Conservation (phyloP, 2,797 vertebrate genomes). For the Hypotaenidia okinawae region DNA sequence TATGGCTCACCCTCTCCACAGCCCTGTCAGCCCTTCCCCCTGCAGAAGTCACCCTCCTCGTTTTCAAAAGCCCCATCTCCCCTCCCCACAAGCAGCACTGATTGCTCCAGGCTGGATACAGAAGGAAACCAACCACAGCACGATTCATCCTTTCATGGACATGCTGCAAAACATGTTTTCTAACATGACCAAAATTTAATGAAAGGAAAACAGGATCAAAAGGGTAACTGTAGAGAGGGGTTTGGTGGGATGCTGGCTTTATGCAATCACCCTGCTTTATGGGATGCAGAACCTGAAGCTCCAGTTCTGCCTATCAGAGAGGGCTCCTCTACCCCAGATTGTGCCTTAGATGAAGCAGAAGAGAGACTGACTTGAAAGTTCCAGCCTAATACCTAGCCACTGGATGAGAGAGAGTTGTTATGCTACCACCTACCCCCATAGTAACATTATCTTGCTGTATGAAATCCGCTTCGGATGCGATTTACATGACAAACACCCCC, state of each 20-base stretch:
- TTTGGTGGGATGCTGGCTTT: neutral
- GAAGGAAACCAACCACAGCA: neutral
- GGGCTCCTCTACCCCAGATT: neutral
- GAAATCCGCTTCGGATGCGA: neutral
- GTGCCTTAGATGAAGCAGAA: neutral
- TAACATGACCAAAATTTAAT: neutral
- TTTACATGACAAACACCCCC: neutral
- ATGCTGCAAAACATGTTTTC: neutral
- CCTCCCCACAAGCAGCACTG: neutral
- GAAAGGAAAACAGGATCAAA: neutral
- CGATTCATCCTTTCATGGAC: fast-evolving
- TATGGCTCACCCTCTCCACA: fast-evolving
- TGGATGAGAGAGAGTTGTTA: neutral
- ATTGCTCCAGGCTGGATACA: neutral
- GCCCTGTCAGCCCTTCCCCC: neutral
- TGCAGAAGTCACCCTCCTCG: neutral
- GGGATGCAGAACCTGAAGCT: neutral
- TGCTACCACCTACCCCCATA: neutral
- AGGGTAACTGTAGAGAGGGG: neutral
- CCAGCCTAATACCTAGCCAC: neutral
- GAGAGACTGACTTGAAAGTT: neutral
- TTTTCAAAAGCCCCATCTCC: neutral
- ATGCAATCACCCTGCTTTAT: neutral
- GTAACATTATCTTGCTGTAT: neutral
- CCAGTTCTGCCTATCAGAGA: neutral